phyloP scores from a whole-genome alignment of 2,888 invertebrate genomes.

The Sericinus montela region DNA sequence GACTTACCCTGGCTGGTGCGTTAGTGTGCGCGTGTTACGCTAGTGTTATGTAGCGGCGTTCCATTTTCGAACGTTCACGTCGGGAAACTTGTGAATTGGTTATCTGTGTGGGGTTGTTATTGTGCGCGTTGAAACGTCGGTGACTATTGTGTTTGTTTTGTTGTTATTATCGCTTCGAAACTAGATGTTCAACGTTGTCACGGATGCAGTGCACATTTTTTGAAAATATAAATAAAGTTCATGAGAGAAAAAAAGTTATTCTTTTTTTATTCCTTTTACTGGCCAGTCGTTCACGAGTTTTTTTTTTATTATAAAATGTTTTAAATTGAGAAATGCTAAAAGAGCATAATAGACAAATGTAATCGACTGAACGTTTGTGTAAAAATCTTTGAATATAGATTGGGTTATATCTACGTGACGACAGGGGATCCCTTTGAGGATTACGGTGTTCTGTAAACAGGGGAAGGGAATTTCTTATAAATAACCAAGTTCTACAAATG shows the following conservation, averaged over 20 bases:
- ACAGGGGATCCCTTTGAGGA: constrained; percentile 34
- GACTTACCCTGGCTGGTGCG: constrained; percentile 53
- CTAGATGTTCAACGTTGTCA: constrained; percentile 33
- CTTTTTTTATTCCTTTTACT: too few species aligned
- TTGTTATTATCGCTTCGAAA: constrained; percentile 59
- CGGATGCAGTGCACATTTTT: constrained; percentile 23
- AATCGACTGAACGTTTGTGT: neutral
- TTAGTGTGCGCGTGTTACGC: constrained; percentile 46
- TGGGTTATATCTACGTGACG: constrained; percentile 33
- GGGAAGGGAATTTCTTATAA: constrained; percentile 40
- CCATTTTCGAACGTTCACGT: constrained; percentile 55
- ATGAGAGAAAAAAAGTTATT: too few species aligned
- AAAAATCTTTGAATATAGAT: neutral
- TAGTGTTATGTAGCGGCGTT: constrained; percentile 54
- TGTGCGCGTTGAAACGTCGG: constrained; percentile 50
- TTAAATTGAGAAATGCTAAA: too few species aligned
- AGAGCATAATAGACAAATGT: neutral
- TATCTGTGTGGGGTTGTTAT: constrained; percentile 55
- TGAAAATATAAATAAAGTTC: too few species aligned
- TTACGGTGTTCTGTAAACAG: constrained; percentile 47
- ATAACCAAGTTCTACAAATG: constrained; percentile 23
- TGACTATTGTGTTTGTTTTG: constrained; percentile 67
- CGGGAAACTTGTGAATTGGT: constrained; percentile 70
- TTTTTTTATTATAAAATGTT: too few species aligned
- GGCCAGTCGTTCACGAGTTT: neutral